A percentile compares a stretch with the other conserved stretches of the same genome.
Evolutionary conservation across 2,797 vertebrate genomes (phyloP).

Genomic region (Paguma larvata): DNA sequence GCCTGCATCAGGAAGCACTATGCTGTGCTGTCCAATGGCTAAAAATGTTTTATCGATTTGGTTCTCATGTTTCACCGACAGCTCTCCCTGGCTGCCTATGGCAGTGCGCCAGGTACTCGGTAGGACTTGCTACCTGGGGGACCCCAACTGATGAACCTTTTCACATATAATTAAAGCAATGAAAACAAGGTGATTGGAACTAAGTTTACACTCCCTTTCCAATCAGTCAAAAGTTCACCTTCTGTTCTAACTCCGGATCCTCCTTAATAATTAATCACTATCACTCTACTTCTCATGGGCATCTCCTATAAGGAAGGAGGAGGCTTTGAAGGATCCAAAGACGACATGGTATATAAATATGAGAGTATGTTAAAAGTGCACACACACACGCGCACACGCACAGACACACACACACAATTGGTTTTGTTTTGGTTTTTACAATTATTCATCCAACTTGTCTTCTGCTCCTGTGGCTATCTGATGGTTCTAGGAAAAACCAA

Average conservation of each 20-base stretch:
- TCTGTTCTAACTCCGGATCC: background rate
- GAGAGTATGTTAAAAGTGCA: background rate
- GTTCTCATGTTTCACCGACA: background rate
- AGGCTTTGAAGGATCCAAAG: background rate
- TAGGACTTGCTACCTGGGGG: background rate
- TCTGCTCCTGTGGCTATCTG: background rate
- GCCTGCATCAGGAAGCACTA: background rate
- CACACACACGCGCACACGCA: accelerated
- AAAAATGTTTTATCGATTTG: background rate
- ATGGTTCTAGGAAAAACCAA: background rate
- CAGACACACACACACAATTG: no score
- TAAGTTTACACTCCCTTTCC: background rate
- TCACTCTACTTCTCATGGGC: background rate
- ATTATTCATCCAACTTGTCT: background rate
- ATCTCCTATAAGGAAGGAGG: background rate
- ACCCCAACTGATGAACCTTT: background rate
- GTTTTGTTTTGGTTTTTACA: background rate
- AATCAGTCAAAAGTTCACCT: background rate
- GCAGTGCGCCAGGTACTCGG: background rate
- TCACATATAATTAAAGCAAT: background rate
- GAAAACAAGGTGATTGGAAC: background rate
- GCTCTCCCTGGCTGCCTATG: background rate
- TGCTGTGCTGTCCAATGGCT: background rate
- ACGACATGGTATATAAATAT: background rate
- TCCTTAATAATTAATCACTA: background rate